Conservation (phyloP, 2,888 invertebrate genomes). For the Orthosia gracilis region DNA sequence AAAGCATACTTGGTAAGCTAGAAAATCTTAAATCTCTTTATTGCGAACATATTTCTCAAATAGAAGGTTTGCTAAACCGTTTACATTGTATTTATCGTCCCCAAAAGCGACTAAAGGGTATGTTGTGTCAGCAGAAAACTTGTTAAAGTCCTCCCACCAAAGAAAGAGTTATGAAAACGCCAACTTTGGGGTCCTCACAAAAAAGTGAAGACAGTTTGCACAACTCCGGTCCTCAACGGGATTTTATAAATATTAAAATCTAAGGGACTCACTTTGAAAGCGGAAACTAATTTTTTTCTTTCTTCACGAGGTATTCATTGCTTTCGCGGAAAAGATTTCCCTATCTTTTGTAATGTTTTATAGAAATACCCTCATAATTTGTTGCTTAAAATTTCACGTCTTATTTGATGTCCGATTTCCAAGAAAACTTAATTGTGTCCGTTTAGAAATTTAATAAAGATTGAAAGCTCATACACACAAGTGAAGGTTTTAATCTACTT, state of each 20-base stretch:
- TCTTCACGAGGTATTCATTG: slow-evolving; percentile 77
- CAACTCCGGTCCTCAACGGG: slow-evolving; percentile 83
- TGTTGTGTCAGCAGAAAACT: slow-evolving; percentile 86
- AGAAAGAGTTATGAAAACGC: slow-evolving; percentile 88
- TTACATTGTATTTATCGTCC: slow-evolving; percentile 74
- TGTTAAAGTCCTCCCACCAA: slow-evolving; percentile 83
- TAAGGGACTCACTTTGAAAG: slow-evolving; percentile 80
- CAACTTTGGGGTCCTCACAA: slow-evolving; percentile 84
- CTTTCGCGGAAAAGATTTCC: slow-evolving; percentile 67
- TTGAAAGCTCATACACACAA: slow-evolving; percentile 2
- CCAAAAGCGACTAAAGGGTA: slow-evolving; percentile 65
- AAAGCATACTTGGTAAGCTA: slow-evolving; percentile 61
- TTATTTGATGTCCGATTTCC: slow-evolving; percentile 30
- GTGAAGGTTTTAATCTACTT: slow-evolving; percentile 12
- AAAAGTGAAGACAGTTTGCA: slow-evolving; percentile 81
- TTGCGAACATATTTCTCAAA: slow-evolving; percentile 65
- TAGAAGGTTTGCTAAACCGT: slow-evolving; percentile 70
- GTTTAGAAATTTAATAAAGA: slow-evolving; percentile 51
- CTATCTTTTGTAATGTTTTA: slow-evolving; percentile 58
- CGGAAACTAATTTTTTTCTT: slow-evolving; percentile 80
- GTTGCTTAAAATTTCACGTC: slow-evolving; percentile 32
- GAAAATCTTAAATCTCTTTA: slow-evolving; percentile 64
- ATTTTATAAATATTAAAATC: slow-evolving; percentile 87
- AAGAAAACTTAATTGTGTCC: slow-evolving; percentile 29
- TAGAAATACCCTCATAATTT: slow-evolving; percentile 51